phyloP scores from a whole-genome alignment of 1,140 invertebrate species.

The Pygmarrhopalites habei region DNA sequence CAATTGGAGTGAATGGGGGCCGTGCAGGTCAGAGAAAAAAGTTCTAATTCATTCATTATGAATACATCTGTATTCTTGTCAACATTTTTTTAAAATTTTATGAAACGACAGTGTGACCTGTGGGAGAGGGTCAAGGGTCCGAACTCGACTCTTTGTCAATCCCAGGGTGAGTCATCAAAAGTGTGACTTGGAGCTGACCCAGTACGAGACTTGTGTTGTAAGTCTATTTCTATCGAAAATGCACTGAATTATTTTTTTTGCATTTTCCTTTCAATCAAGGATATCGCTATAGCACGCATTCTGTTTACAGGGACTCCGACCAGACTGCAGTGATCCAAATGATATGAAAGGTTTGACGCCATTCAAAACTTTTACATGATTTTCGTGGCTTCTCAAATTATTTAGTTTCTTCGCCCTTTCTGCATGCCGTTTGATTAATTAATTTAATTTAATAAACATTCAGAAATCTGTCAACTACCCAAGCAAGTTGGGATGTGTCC shows the following conservation, averaged over 20 bases:
- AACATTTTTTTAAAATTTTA: no score
- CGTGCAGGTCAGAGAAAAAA: no score
- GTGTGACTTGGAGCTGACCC: constrained; percentile 43
- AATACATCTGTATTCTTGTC: no score
- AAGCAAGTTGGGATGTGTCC: constrained; percentile 70
- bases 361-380: no score
- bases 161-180: constrained; percentile 16
- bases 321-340: neutral
- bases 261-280: no score
- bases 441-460: constrained; percentile 12
- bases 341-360: constrained; percentile 19
- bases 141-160: constrained; percentile 42
- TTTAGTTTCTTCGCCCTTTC: neutral
- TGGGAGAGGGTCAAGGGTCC: constrained; percentile 44
- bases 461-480: constrained; percentile 68
- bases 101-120: constrained; percentile 46
- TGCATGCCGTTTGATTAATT: neutral
- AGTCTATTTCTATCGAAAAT: constrained; percentile 16
- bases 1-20: constrained; percentile 44
- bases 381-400: neutral
- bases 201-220: constrained; percentile 41
- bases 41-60: no score
- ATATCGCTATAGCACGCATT: no score
- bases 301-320: neutral
- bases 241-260: no score